Base-by-base conservation (phyloP, 2,797 vertebrate species). In the Protonibea diacanthus region DNA sequence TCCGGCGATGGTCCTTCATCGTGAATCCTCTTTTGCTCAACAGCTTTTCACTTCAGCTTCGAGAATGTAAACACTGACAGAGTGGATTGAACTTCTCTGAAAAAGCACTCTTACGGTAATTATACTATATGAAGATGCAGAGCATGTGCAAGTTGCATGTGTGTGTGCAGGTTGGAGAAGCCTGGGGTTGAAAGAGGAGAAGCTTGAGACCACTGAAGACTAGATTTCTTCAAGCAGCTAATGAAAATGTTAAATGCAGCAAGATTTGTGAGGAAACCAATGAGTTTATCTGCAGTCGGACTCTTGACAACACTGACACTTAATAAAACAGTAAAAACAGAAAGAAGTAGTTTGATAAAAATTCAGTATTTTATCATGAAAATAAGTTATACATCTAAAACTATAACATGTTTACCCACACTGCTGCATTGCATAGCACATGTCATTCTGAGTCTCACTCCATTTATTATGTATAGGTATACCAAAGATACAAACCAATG, bases 401-500 rank as follows among this genome's bases (percentile, higher is more conserved):
- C 29, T 10, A 61, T 17, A 40, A 40, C 47, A 59, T 25, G 17
- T 81, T 67, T 44, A 47, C 27, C 52, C 49, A 51, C 57, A 71
- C 25, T 25, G 27, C 71, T 58, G 73, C 71, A 45, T 53, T 0
- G 11, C 67, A 15, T n/a, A 59, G 61, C 60, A 59, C 21, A 40
- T 79, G 71, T 52, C 70, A 74, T 63, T 82, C 65, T 68, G 59
- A 61, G 62, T 72, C 71, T 60, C 60, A 15, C 49, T 42, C 44
- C 77, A 89, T 90, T 84, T 70, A 87, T 88, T 90, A 91, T 92
- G 81, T 62, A 89, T 81, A 66, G 67, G 78, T 82, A 70, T 55
- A 82, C 13, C 71, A 72, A 60, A 68, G 61, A 81, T 69, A 74
- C 71, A 80, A 74, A 40, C 63, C 71, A 63, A 78, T 75, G 76